Evolutionary conservation across 2,113 vertebrate species (phyloP).

Genomic region (Apodemus speciosus): DNA sequence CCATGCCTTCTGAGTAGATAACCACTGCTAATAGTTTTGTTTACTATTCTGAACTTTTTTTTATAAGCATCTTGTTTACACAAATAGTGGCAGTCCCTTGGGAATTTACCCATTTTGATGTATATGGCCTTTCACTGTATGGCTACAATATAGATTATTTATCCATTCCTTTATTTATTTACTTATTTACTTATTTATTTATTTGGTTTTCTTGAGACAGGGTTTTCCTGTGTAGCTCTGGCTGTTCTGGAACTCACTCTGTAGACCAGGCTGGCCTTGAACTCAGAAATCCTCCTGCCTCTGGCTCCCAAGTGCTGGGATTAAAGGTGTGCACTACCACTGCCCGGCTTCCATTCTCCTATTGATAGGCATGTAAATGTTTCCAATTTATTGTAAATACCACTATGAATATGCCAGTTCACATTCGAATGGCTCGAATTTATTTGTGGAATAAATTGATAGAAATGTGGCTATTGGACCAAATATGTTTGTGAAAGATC

Average conservation of each 20-base stretch:
- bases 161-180: not conserved
- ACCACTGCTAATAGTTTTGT: constrained; percentile 15
- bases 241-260: too few species aligned
- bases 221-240: too few species aligned
- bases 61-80: not conserved
- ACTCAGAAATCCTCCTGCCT: too few species aligned
- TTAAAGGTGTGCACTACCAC: too few species aligned
- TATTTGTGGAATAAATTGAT: constrained; percentile 55
- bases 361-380: constrained; percentile 3
- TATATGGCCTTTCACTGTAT: constrained; percentile 27
- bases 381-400: constrained; percentile 31
- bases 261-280: too few species aligned
- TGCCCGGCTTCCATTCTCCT: not conserved
- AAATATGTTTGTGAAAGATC: constrained; percentile 28
- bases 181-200: too few species aligned
- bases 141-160: constrained; percentile 27
- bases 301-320: too few species aligned
- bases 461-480: constrained; percentile 25
- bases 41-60: not conserved
- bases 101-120: constrained; percentile 42
- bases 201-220: too few species aligned
- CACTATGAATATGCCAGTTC: not conserved
- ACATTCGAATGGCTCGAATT: not conserved
- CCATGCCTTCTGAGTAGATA: not conserved
- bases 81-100: constrained; percentile 12